These are phyloP conservation scores for Astatotilapia flaviijosephi DNA, from an alignment of 2,113 vertebrate genomes.

Conservation along the genomic window DNA sequence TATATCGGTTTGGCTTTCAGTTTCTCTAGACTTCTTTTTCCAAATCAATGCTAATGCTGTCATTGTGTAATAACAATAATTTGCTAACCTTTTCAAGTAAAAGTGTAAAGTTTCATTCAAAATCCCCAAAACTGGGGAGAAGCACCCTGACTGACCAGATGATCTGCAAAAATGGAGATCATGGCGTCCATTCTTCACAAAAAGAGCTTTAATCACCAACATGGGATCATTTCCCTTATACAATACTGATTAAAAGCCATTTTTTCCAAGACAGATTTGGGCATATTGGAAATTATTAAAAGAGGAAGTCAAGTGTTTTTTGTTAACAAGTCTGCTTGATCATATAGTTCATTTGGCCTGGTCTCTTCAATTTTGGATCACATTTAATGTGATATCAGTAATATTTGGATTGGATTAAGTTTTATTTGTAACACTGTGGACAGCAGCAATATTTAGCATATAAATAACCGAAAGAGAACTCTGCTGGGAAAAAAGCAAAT, in stretches of 20 bases:
- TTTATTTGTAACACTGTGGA: not conserved
- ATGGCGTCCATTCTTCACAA: not conserved
- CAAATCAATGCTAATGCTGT: not conserved
- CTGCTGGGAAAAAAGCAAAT: not conserved
- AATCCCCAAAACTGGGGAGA: not conserved
- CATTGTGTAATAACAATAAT: not conserved
- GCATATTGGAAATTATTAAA: not conserved
- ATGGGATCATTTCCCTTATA: fast-evolving
- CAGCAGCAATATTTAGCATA: not conserved
- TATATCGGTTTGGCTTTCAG: fast-evolving
- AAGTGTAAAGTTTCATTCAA: not conserved
- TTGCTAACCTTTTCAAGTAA: not conserved
- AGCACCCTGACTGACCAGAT: fast-evolving
- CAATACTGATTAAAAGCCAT: not conserved
- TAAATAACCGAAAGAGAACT: not conserved
- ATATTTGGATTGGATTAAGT: not conserved
- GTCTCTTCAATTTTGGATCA: not conserved
- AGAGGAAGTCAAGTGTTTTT: not conserved
- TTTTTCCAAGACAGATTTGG: not conserved
- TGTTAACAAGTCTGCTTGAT: not conserved
- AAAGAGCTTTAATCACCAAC: not conserved
- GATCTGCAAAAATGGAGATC: fast-evolving
- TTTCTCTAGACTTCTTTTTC: not conserved
- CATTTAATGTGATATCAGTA: not conserved
- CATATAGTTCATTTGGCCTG: not conserved